phyloP scores from a whole-genome alignment of 2,888 invertebrate genomes.

The Chrysopilus asiliformis region DNA sequence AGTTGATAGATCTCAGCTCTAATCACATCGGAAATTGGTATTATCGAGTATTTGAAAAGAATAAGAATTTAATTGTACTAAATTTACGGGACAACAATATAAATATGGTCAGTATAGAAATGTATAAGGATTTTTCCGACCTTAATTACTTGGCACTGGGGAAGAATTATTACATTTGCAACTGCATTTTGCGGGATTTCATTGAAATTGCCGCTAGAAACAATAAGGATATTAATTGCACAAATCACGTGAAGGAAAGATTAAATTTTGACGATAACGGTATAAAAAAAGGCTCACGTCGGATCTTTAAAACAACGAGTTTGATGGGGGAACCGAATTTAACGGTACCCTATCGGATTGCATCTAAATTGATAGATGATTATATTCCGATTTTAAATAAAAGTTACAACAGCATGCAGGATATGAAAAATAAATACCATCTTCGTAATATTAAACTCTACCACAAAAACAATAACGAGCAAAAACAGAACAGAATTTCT shows the following conservation, averaged over 20 bases:
- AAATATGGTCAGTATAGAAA: slow-evolving; percentile 41
- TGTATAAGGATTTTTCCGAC: slow-evolving; percentile 41
- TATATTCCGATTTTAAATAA: slow-evolving; percentile 1
- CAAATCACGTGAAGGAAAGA: neutral
- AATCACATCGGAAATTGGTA: slow-evolving; percentile 47
- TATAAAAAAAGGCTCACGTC: neutral
- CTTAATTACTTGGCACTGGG: slow-evolving; percentile 40
- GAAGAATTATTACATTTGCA: slow-evolving; percentile 46
- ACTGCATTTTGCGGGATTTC: slow-evolving; percentile 41
- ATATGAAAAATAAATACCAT: neutral
- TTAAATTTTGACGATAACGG: too few species aligned
- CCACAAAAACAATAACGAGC: slow-evolving; percentile 8
- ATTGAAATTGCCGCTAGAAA: slow-evolving; percentile 33
- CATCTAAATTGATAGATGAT: slow-evolving; percentile 2
- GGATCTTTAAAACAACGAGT: too few species aligned
- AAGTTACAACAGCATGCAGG: slow-evolving; percentile 1
- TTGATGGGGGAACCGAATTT: too few species aligned
- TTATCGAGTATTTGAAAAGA: slow-evolving; percentile 29
- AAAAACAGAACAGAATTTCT: too few species aligned
- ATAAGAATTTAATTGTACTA: slow-evolving; percentile 35
- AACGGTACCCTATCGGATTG: neutral
- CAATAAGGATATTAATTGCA: slow-evolving; percentile 1
- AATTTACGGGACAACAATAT: slow-evolving; percentile 42
- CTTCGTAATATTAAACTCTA: neutral
- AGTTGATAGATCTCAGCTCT: slow-evolving; percentile 39